These are phyloP conservation scores for Branchipolynoe longqiensis DNA, from an alignment of 2,888 invertebrate species.

Conservation along the genomic window DNA sequence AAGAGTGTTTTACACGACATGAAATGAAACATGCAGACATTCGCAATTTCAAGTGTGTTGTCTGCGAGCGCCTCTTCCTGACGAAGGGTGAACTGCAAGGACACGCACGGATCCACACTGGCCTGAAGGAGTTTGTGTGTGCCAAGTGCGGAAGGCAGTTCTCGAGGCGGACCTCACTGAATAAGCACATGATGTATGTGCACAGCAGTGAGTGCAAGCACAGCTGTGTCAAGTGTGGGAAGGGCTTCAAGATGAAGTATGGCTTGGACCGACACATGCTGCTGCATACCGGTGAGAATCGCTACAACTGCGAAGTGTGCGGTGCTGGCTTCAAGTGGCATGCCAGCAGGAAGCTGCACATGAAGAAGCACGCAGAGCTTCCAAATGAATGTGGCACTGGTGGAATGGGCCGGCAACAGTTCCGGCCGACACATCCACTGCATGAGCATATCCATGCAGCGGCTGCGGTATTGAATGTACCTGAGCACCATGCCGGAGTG, in stretches of 20 bases:
- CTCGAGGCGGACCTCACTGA: not conserved
- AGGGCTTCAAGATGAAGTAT: slow-evolving; percentile 47
- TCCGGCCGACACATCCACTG: not conserved
- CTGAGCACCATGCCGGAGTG: not conserved
- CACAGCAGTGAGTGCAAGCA: slow-evolving; percentile 8
- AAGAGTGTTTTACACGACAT: slow-evolving; percentile 21
- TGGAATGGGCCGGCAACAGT: not conserved
- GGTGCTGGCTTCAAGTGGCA: slow-evolving; percentile 44
- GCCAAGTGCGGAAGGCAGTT: slow-evolving; percentile 16
- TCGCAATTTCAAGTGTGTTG: not conserved
- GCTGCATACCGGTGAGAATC: slow-evolving; percentile 9
- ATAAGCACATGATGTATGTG: not conserved
- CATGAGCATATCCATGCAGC: too few species aligned
- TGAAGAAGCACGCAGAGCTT: slow-evolving; percentile 51
- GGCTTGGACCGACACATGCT: slow-evolving; percentile 27
- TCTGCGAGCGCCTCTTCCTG: not conserved
- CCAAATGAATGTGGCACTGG: not conserved
- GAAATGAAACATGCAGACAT: slow-evolving; percentile 11
- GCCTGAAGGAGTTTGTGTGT: slow-evolving; percentile 26
- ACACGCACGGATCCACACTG: slow-evolving; percentile 7
- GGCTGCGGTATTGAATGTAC: not conserved
- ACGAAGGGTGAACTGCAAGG: slow-evolving; percentile 29
- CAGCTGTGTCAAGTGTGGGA: slow-evolving; percentile 12
- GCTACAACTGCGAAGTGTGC: slow-evolving; percentile 30
- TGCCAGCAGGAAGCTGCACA: slow-evolving; percentile 36